Conservation (phyloP, 2,113 vertebrate genomes). For the Oostethus manadensis region DNA sequence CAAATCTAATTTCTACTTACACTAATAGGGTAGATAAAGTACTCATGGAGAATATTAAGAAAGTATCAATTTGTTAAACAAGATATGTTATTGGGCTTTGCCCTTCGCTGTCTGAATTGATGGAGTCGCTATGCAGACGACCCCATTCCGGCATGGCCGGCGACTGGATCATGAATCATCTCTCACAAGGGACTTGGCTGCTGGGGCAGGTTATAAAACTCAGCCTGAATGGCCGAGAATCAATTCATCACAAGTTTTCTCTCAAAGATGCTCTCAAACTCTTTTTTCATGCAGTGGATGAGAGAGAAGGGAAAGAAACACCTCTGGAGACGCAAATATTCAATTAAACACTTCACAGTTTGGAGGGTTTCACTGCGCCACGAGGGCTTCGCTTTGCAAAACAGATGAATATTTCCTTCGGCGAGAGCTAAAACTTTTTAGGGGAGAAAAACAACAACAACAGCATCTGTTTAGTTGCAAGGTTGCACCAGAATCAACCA, state of each 20-base stretch:
- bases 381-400: constrained; percentile 21
- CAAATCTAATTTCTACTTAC: neutral
- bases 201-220: constrained; percentile 34
- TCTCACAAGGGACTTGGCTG: constrained; percentile 45
- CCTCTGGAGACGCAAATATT: constrained; percentile 39
- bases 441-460: constrained; percentile 10
- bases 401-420: constrained; percentile 19
- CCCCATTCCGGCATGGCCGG: constrained; percentile 42
- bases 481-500: constrained; percentile 1
- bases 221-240: constrained; percentile 19
- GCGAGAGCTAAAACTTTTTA: constrained; percentile 17
- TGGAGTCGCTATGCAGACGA: constrained; percentile 36
- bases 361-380: constrained; percentile 28
- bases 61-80: neutral
- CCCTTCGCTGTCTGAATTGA: constrained; percentile 56
- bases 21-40: neutral
- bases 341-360: constrained; percentile 52
- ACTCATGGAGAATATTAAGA: neutral
- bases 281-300: neutral
- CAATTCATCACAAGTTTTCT: constrained; percentile 10
- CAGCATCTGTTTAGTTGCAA: constrained; percentile 2
- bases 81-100: constrained; percentile 28
- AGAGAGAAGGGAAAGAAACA: neutral
- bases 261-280: neutral
- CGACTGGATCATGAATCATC: constrained; percentile 46